phyloP scores from a whole-genome alignment of 2,113 vertebrate species.

The Oreocharis arfaki region DNA sequence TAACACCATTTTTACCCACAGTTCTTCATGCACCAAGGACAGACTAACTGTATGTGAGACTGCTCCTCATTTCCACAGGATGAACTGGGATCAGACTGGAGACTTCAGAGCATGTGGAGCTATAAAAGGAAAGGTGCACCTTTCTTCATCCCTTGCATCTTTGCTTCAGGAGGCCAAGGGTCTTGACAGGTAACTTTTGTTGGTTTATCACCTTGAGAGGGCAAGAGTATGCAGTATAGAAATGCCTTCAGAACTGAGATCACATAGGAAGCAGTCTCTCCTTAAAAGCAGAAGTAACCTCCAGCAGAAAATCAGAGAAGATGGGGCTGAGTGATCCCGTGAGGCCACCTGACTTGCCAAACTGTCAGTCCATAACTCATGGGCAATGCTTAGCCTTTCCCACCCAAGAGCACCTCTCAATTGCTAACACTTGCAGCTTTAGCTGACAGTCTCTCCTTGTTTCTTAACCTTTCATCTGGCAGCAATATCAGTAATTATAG shows the following conservation, averaged over 20 bases:
- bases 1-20: not conserved
- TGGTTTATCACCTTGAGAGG: not conserved
- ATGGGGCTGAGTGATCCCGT: not conserved
- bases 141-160: not conserved
- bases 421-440: not conserved
- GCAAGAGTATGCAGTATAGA: not conserved
- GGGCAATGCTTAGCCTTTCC: not conserved
- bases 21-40: not conserved
- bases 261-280: not conserved
- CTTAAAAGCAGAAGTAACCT: not conserved
- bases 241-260: not conserved
- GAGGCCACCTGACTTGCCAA: not conserved
- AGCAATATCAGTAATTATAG: not conserved
- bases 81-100: not conserved
- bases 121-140: not conserved
- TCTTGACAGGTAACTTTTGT: not conserved
- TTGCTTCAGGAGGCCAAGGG: not conserved
- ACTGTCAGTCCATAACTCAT: not conserved
- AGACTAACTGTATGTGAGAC: not conserved
- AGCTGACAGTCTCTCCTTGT: not conserved
- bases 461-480: not conserved
- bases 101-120: not conserved
- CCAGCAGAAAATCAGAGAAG: not conserved
- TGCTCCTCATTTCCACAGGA: not conserved
- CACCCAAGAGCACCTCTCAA: not conserved